phyloP scores from a whole-genome alignment of 92 coral and sea anemone species.

The Zoanthus sociatus region DNA sequence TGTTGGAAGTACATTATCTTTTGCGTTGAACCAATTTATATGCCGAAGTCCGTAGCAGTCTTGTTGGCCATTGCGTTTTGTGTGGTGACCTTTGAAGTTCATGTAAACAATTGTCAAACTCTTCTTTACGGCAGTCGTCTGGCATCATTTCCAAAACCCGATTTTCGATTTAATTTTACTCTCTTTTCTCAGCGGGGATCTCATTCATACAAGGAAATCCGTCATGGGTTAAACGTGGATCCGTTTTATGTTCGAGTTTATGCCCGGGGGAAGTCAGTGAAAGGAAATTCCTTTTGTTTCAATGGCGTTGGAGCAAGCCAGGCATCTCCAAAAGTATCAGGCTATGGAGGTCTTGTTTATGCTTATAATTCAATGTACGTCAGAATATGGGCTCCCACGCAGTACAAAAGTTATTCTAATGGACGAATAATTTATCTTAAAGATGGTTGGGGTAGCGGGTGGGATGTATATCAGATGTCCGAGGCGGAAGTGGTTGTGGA shows the following conservation, averaged over 20 bases:
- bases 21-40: constrained; percentile 18
- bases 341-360: constrained; percentile 90
- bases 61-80: constrained; percentile 37
- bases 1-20: not conserved
- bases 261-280: constrained; percentile 72
- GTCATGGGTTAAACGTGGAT: constrained; percentile 78
- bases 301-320: constrained; percentile 92
- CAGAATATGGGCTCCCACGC: constrained; percentile 95
- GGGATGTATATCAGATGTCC: constrained; percentile 54
- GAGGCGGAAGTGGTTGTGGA: constrained; percentile 90
- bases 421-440: constrained; percentile 82
- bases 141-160: constrained; percentile 86
- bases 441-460: constrained; percentile 95
- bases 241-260: constrained; percentile 98
- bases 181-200: constrained; percentile 82
- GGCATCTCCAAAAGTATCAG: constrained; percentile 70
- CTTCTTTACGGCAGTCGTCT: constrained; percentile 75
- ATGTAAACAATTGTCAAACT: constrained; percentile 20
- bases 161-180: constrained; percentile 80
- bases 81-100: constrained; percentile 39
- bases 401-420: constrained; percentile 54
- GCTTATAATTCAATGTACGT: constrained; percentile 88
- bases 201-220: constrained; percentile 85
- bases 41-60: constrained; percentile 52
- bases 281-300: constrained; percentile 81